phyloP scores from a whole-genome alignment of 2,888 invertebrate species.

The Xestia sexstrigata region DNA sequence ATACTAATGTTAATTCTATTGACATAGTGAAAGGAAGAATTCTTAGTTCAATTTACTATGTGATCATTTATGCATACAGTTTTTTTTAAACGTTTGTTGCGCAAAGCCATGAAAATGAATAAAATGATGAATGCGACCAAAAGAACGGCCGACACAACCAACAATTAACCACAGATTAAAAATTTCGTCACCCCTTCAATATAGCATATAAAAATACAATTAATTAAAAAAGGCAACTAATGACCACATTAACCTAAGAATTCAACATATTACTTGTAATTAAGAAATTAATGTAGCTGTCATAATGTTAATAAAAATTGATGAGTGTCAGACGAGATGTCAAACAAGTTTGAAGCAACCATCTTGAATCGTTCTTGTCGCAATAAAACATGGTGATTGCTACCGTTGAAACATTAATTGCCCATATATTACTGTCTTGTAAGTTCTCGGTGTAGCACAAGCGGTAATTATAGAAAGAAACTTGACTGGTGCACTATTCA shows the following conservation, averaged over 20 bases:
- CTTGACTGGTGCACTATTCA: slow-evolving; percentile 23
- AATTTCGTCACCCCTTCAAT: slow-evolving; percentile 19
- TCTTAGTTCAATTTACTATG: slow-evolving; percentile 5
- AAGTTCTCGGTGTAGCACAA: slow-evolving; percentile 41
- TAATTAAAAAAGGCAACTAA: slow-evolving; percentile 34
- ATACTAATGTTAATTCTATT: slow-evolving; percentile 18
- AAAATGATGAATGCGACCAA: slow-evolving; percentile 13
- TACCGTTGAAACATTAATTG: slow-evolving; percentile 67
- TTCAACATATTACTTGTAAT: slow-evolving; percentile 43
- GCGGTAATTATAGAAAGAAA: slow-evolving; percentile 44
- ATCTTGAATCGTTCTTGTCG: slow-evolving; percentile 57
- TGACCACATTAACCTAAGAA: slow-evolving; percentile 46
- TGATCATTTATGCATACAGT: background rate
- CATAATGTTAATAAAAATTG: slow-evolving; percentile 57
- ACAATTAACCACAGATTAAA: slow-evolving; percentile 16
- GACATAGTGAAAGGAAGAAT: background rate
- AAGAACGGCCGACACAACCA: background rate
- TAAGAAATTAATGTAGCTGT: slow-evolving; percentile 58
- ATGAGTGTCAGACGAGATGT: slow-evolving; percentile 31
- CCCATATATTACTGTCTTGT: slow-evolving; percentile 57
- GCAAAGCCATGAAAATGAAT: background rate
- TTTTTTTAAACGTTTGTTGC: background rate
- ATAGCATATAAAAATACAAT: slow-evolving; percentile 23
- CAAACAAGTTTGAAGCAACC: slow-evolving; percentile 51
- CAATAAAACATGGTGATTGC: slow-evolving; percentile 66